phyloP scores from a whole-genome alignment of 2,113 vertebrate genomes.

The Sylvilagus bachmani region DNA sequence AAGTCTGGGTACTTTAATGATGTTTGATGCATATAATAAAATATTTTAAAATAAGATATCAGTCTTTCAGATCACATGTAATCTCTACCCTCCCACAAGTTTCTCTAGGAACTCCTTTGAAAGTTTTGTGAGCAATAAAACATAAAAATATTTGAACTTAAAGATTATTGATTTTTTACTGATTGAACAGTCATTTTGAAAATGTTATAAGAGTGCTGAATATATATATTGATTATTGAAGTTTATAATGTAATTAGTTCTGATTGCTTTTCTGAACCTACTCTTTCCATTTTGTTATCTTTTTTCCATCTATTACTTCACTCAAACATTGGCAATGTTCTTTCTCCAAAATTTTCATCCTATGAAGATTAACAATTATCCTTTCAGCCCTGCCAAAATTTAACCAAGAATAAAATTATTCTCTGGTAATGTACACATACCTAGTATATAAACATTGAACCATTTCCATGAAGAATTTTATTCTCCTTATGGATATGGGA shows the following conservation, averaged over 20 bases:
- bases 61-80: not conserved
- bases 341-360: slow-evolving; percentile 18
- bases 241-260: slow-evolving; percentile 33
- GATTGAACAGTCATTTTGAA: slow-evolving; percentile 4
- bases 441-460: slow-evolving; percentile 19
- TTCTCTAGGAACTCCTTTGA: slow-evolving; percentile 29
- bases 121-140: slow-evolving; percentile 50
- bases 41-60: slow-evolving; percentile 32
- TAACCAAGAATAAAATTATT: slow-evolving; percentile 47
- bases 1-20: not conserved
- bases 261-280: not conserved
- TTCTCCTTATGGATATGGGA: not conserved
- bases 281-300: not conserved
- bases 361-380: not conserved
- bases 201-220: slow-evolving; percentile 19
- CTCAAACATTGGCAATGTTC: not conserved
- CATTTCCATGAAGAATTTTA: slow-evolving; percentile 12
- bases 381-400: slow-evolving; percentile 38
- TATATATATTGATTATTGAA: slow-evolving; percentile 34
- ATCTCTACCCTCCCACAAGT: not conserved
- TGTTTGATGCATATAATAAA: not conserved
- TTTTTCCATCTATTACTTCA: slow-evolving; percentile 7
- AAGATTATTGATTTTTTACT: slow-evolving; percentile 47
- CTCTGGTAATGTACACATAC: slow-evolving; percentile 17
- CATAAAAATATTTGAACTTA: not conserved